These are phyloP conservation scores for Ciconia boyciana DNA, from an alignment of 2,113 vertebrate genomes.

Conservation along the genomic window DNA sequence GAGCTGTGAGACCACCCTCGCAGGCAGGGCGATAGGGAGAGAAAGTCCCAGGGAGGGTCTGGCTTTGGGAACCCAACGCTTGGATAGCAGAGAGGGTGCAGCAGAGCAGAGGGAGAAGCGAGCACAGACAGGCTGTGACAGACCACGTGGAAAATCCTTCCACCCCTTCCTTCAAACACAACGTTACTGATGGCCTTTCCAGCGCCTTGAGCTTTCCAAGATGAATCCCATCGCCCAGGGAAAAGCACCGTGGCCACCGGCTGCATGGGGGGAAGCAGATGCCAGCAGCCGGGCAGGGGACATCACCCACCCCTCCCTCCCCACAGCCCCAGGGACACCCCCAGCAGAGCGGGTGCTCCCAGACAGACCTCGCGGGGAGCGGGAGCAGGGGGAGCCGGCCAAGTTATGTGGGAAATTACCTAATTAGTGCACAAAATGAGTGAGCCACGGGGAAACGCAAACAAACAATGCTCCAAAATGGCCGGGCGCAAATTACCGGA, in stretches of 20 bases:
- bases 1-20: not conserved
- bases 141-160: not conserved
- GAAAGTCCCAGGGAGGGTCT: not conserved
- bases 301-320: not conserved
- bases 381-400: not conserved
- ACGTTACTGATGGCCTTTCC: not conserved
- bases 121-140: not conserved
- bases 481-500: not conserved
- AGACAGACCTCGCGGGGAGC: rapidly evolving
- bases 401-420: slow-evolving; percentile 22
- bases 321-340: not conserved
- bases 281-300: not conserved
- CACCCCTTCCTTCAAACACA: not conserved
- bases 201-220: not conserved
- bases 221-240: not conserved
- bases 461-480: not conserved
- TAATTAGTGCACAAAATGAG: slow-evolving; percentile 21
- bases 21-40: rapidly evolving
- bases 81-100: not conserved
- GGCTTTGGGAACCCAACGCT: not conserved
- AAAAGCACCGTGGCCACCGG: rapidly evolving
- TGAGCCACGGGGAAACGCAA: not conserved
- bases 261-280: not conserved
- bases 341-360: not conserved
- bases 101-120: not conserved